Percentiles rank a stretch among this genome's conserved stretches.
Conservation (phyloP, 2,797 vertebrate species). For the Poecile montanus region DNA sequence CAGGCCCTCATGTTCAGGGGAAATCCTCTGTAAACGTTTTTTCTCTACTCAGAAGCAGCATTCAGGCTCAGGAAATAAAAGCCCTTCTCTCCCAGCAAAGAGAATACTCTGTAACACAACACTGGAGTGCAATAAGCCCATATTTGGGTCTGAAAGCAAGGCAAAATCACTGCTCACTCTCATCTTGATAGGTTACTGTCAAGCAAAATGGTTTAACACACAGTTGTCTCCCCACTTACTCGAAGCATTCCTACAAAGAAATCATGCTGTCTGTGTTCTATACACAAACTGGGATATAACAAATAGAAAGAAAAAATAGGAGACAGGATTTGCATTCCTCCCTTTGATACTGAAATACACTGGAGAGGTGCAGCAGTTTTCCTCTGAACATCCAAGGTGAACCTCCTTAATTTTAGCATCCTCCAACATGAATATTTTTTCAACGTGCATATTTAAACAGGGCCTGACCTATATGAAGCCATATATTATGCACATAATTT, state of each 20-base stretch:
- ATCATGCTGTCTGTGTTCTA: neutral
- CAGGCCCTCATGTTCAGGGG: slow-evolving; percentile 12
- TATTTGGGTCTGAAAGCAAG: neutral
- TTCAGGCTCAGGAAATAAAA: neutral
- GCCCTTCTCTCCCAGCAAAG: neutral
- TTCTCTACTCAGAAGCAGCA: neutral
- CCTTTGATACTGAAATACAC: neutral
- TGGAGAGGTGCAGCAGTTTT: neutral
- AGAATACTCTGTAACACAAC: neutral
- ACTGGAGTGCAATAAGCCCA: neutral
- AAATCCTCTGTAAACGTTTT: slow-evolving; percentile 21
- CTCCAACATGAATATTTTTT: neutral
- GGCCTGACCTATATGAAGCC: neutral
- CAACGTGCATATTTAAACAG: neutral
- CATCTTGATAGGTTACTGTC: neutral
- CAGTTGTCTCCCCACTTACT: neutral
- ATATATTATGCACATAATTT: neutral
- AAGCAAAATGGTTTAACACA: neutral
- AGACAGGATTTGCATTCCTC: neutral
- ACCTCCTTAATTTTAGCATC: neutral
- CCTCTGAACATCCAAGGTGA: neutral
- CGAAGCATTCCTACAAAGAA: neutral
- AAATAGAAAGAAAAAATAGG: neutral
- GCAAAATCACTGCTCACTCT: neutral
- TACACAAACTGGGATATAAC: neutral